Conservation (phyloP, 2,113 vertebrate species). For the Smithornis capensis region DNA sequence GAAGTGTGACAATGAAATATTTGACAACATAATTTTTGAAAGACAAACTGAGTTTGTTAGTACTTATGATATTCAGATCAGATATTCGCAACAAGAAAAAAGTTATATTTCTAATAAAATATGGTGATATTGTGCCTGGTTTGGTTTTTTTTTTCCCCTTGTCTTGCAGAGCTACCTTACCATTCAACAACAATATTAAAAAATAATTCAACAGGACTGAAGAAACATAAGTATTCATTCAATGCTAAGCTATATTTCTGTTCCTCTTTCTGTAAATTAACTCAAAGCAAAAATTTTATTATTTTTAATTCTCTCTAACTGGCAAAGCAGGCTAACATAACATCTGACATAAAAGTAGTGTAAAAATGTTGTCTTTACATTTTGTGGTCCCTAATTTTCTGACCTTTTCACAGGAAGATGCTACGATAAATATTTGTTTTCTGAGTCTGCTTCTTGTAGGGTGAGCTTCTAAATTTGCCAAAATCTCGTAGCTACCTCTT, state of each 20-base stretch:
- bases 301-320: neutral
- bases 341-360: neutral
- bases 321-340: neutral
- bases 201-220: neutral
- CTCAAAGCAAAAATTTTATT: neutral
- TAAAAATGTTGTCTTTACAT: neutral
- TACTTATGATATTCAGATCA: neutral
- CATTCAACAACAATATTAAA: neutral
- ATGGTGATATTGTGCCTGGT: accelerated
- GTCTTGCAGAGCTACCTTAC: neutral
- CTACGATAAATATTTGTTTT: neutral
- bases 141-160: neutral
- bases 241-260: neutral
- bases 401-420: neutral
- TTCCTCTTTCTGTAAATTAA: neutral
- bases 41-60: neutral
- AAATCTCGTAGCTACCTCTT: neutral
- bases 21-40: neutral
- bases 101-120: neutral
- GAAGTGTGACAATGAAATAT: neutral
- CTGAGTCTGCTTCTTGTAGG: neutral
- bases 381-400: neutral
- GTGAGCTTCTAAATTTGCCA: neutral
- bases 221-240: neutral
- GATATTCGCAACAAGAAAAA: neutral